Evolutionary conservation across 2,888 invertebrate genomes (phyloP).

Genomic region (Nemapogon koenigi): DNA sequence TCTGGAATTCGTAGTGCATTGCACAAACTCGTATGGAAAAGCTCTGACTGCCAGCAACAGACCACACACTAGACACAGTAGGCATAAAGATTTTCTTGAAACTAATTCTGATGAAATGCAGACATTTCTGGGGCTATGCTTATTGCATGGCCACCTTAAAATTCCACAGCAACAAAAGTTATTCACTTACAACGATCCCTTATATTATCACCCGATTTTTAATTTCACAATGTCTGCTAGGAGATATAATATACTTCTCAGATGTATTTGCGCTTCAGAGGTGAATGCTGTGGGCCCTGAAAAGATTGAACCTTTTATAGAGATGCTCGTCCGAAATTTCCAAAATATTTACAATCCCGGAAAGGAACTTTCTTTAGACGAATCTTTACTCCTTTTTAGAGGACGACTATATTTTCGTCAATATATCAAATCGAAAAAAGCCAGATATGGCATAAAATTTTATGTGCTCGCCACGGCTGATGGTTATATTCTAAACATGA

Average conservation of each 20-base stretch:
- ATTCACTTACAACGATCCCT: constrained; percentile 16
- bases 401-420: constrained; percentile 21
- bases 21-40: not conserved
- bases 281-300: constrained; percentile 17
- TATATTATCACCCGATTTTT: constrained; percentile 20
- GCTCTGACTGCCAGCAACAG: constrained; percentile 8
- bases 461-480: constrained; percentile 21
- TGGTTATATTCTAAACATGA: constrained; percentile 22
- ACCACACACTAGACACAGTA: constrained; percentile 12
- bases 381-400: constrained; percentile 19
- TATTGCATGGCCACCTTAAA: constrained; percentile 12
- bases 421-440: constrained; percentile 22
- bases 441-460: constrained; percentile 23
- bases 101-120: constrained; percentile 10
- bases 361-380: constrained; percentile 20
- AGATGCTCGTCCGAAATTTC: constrained; percentile 17
- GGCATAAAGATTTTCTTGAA: constrained; percentile 7
- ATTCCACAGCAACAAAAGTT: constrained; percentile 13
- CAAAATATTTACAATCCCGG: constrained; percentile 17
- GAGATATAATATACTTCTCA: constrained; percentile 19
- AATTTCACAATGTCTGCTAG: constrained; percentile 18
- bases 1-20: not conserved
- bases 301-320: constrained; percentile 18
- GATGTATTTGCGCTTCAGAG: constrained; percentile 19
- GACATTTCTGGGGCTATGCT: constrained; percentile 14